Conservation (phyloP, 37 sponge, comb jelly and placozoan species). For the Axinella damicornis region DNA sequence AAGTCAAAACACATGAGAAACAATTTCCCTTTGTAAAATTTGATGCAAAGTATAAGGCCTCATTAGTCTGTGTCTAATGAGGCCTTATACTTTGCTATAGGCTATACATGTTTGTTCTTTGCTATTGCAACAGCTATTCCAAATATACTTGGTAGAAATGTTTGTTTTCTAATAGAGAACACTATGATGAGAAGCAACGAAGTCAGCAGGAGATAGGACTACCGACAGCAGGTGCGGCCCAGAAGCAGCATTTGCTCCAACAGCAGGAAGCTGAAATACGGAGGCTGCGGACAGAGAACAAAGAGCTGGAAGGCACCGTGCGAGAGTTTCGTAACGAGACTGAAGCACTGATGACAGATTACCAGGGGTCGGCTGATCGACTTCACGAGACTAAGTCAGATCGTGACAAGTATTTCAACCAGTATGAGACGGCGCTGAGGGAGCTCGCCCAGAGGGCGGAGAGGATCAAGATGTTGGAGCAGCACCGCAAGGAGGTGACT, state of each 20-base stretch:
- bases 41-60: too few relatives aligned
- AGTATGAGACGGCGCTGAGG: not conserved
- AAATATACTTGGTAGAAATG: too few relatives aligned
- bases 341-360: conserved; percentile 36
- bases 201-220: too few relatives aligned
- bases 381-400: not conserved
- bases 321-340: conserved; percentile 33
- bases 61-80: too few relatives aligned
- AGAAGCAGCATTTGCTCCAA: not conserved
- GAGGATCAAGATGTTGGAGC: not conserved
- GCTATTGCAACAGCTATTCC: too few relatives aligned
- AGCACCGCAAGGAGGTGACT: not conserved
- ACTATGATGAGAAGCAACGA: not conserved
- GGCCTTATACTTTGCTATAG: too few relatives aligned
- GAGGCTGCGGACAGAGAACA: not conserved
- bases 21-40: too few relatives aligned
- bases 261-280: not conserved
- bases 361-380: not conserved
- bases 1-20: too few relatives aligned
- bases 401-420: not conserved
- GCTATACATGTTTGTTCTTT: too few relatives aligned
- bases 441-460: conserved; percentile 3
- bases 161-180: too few relatives aligned
- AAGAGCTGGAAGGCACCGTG: not conserved
- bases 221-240: too few relatives aligned